Base-by-base conservation (phyloP, 1,140 invertebrate species). In the Polypedilum vanderplanki region DNA sequence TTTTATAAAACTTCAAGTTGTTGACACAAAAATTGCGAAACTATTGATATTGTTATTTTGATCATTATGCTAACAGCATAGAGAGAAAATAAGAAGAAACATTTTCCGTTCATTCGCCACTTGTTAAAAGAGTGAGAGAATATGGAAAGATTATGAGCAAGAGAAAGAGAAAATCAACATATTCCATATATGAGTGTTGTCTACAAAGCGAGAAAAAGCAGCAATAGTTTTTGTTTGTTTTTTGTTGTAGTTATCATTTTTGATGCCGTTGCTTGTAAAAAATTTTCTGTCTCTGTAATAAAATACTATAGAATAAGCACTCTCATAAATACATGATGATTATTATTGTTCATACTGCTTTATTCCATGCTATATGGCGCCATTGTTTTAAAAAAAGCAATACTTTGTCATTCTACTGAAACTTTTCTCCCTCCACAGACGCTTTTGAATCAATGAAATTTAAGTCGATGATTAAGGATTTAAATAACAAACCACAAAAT, bases 241-340 rank as follows among this genome's bases (percentile, higher is more conserved):
- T 1, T 33, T 33, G 24, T 33, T 33, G 24, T 33, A 33, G 5
- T 33, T 20, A 17, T 7, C 65, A 18, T 18, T 20, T n/a, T 20
- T 70, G 17, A 18, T 22, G 65, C 15, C 17, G 18, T 20, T 18
- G 15, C 65, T 18, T 18, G 18, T 70, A 18, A 17, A 18, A 17
- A 22, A 20, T 70, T 18, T 70, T 70, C n/a, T 12, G 20, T 20
- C 65, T 70, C 65, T 70, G 65, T 22, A 20, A 70, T 70, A 70
- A 70, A 70, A 70, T 70, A 70, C 17, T 22, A 70, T 70, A n/a
- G 65, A 67, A 67, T 67, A 67, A 70, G 65, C 65, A 10, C 65
- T 20, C 65, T 70, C 65, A 70, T 70, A 70, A 70, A 70, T 70
- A 70, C 65, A 70, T 70, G 65, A 70, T 70, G 65, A 70, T 70